Evolutionary conservation across 2,797 vertebrate genomes (phyloP).

Genomic region (Galagoides demidoff): DNA sequence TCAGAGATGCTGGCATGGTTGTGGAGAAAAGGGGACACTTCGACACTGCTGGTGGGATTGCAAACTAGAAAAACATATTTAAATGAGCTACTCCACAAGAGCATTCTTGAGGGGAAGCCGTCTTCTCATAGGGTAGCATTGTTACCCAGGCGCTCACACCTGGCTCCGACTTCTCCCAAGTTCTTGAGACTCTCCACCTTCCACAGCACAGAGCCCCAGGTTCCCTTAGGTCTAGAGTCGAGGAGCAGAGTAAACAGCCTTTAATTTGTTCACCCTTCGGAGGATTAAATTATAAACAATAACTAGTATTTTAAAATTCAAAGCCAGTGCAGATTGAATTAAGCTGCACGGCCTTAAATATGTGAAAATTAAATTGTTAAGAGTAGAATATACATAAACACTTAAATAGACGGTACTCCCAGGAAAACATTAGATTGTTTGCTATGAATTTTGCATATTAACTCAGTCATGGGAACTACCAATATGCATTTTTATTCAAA

Average conservation of each 20-base stretch:
- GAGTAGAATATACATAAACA: background rate
- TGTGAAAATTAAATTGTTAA: background rate
- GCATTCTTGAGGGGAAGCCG: background rate
- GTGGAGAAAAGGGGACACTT: too few species aligned
- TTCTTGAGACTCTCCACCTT: background rate
- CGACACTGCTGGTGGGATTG: too few species aligned
- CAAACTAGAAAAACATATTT: too few species aligned
- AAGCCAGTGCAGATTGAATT: background rate
- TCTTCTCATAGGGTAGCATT: background rate
- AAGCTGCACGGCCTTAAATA: background rate
- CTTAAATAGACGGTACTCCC: background rate
- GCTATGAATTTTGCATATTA: background rate
- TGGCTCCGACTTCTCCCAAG: rapidly evolving
- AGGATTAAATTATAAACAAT: background rate
- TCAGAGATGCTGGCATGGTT: too few species aligned
- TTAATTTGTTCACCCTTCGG: background rate
- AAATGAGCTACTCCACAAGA: background rate
- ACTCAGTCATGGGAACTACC: background rate
- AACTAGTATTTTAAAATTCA: background rate
- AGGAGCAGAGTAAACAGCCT: background rate
- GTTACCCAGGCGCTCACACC: too few species aligned
- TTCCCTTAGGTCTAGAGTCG: background rate
- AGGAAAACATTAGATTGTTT: background rate
- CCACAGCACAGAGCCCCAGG: rapidly evolving
- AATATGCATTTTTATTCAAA: background rate